A percentile compares a stretch with the other conserved stretches of the same genome.
Conservation (phyloP, 2,797 vertebrate genomes). For the Scolopax rusticola region DNA sequence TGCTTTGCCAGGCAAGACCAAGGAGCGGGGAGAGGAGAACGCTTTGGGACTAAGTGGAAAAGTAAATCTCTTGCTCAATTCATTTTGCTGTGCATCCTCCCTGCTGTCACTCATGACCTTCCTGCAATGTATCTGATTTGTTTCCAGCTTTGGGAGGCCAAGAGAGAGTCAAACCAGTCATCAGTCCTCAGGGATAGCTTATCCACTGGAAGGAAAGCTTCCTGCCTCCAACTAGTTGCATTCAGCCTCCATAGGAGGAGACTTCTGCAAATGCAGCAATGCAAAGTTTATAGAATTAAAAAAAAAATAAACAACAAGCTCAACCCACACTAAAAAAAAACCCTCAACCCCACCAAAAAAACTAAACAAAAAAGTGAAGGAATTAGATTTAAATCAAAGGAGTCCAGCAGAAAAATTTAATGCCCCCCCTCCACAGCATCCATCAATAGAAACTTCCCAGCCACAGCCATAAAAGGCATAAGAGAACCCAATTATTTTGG, state of each 20-base stretch:
- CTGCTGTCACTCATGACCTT: neutral
- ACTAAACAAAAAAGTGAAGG: neutral
- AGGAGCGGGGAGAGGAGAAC: neutral
- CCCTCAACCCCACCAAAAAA: neutral
- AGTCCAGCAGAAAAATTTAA: neutral
- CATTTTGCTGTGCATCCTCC: neutral
- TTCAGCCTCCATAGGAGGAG: neutral
- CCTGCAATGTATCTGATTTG: neutral
- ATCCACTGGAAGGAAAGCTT: neutral
- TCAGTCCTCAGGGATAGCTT: neutral
- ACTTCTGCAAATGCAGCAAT: neutral
- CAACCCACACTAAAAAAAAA: neutral
- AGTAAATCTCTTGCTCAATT: neutral
- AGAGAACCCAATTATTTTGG: neutral
- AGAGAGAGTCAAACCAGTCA: neutral
- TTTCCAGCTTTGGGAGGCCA: neutral
- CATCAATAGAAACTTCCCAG: neutral
- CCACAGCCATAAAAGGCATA: neutral
- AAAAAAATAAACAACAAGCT: neutral
- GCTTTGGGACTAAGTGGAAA: neutral
- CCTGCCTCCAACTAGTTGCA: neutral
- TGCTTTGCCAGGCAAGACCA: neutral
- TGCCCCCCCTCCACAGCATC: accelerated
- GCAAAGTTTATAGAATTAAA: neutral
- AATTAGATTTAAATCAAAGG: neutral